Conservation (phyloP, 2,797 vertebrate genomes). For the Notoglanidium macrostoma region DNA sequence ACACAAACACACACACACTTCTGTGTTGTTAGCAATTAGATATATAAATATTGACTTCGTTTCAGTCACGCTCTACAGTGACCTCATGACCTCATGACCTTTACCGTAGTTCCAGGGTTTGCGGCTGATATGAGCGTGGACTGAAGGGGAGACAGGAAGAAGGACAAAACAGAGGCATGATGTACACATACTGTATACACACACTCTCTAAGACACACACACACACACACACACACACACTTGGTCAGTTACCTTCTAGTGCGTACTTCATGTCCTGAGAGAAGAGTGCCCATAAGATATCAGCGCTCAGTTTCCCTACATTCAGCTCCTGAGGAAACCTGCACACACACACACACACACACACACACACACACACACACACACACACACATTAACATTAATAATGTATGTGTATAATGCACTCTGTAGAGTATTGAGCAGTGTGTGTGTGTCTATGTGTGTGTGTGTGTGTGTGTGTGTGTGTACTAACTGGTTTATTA, state of each 20-base stretch:
- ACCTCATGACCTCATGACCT: slow-evolving; percentile 36
- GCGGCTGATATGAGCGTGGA: slow-evolving; percentile 64
- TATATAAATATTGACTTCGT: background rate
- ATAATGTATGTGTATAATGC: background rate
- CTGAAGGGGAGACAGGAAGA: slow-evolving; percentile 59
- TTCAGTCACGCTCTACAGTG: slow-evolving; percentile 1
- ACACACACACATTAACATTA: background rate
- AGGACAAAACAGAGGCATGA: slow-evolving; percentile 11
- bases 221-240: background rate
- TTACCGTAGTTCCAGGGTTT: slow-evolving; percentile 71
- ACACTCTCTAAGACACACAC: background rate
- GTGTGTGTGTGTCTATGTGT: background rate
- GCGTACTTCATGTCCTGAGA: slow-evolving; percentile 98
- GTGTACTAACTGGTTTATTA: background rate
- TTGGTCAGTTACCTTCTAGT: slow-evolving; percentile 82
- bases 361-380: slow-evolving; percentile 18
- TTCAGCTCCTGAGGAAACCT: slow-evolving; percentile 86
- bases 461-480: slow-evolving; percentile 21
- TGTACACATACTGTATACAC: background rate
- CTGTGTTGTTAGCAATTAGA: background rate
- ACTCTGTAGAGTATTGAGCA: background rate
- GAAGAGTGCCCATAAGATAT: slow-evolving; percentile 95
- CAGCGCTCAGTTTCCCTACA: slow-evolving; percentile 93
- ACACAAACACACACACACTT: background rate
- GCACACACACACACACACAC: slow-evolving; percentile 30